Base-by-base conservation (phyloP, 1,140 invertebrate species). In the Panulirus ornatus region DNA sequence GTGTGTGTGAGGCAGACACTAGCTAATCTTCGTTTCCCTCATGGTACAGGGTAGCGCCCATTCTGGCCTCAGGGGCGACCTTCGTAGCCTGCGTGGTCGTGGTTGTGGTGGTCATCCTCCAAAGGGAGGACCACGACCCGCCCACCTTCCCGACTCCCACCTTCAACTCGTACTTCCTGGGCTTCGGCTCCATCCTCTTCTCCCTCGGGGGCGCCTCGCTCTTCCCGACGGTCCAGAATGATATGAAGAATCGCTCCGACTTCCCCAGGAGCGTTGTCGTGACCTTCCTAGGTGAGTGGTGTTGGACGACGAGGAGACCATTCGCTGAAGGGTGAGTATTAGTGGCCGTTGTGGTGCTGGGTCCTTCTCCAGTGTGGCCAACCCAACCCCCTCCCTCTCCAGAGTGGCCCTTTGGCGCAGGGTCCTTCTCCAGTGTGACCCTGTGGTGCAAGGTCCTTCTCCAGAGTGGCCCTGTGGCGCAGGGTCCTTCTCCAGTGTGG, bases 211-310 rank as follows among this genome's bases (percentile, higher is more conserved):
- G 96, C n/a, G 95, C 95, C 2, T 95, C 95, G 9, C 95, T 96
- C 0, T 96, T 96, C 93, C 96, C 96, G 14, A 96, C 96, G 0
- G 96, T 96, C 51, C 96, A 96, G 92, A 96, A 96, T 92, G 96
- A 96, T 82, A 93, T 93, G 92, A 93, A 93, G 58, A 66, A 93
- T 63, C 89, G 92, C 47, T 81, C 84, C 0, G n/a, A 93, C 87
- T 94, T 93, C 79, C 86, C 92, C 0, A 83, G 88, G n/a, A 91
- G 93, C 8, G 92, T 92, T 3, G 82, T 92, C 14, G 54, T 93
- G 6, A 93, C 92, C 0, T 94, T 93, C 91, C 36, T 91, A 3
- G 83, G 93, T 93, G 91, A 91, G 91, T 79, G 3, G 3, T n/a
- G n/a, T n/a, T n/a, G n/a, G n/a, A n/a, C n/a, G n/a, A n/a, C n/a